Percentiles rank a stretch among this genome's conserved stretches.
These are phyloP conservation scores for Nomada flava DNA, from an alignment of 2,888 invertebrate species.

Conservation along the genomic window DNA sequence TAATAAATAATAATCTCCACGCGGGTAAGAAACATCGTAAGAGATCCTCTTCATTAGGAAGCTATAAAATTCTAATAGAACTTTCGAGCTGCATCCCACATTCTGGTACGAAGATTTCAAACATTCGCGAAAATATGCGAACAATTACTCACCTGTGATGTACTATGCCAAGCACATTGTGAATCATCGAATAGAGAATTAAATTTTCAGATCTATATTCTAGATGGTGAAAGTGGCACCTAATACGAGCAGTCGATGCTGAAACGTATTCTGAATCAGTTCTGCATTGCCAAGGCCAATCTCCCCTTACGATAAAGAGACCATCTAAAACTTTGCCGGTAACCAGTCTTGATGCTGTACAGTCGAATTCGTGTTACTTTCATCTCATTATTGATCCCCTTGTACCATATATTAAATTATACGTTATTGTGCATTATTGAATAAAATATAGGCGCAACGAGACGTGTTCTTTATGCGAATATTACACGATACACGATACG, in stretches of 20 bases:
- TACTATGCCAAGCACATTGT: too few relatives aligned
- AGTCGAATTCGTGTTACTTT: constrained; percentile 30
- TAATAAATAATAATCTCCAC: too few relatives aligned
- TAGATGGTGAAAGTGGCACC: constrained; percentile 81
- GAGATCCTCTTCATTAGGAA: too few relatives aligned
- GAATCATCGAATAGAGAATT: too few relatives aligned
- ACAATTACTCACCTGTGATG: too few relatives aligned
- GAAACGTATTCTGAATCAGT: constrained; percentile 69
- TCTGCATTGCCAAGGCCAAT: constrained; percentile 81
- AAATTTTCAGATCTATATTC: constrained; percentile 60
- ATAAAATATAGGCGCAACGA: constrained; percentile 1
- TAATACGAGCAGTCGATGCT: constrained; percentile 71
- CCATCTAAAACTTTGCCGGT: constrained; percentile 23
- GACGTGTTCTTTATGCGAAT: background rate
- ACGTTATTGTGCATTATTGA: constrained; percentile 7
- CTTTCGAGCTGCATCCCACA: too few relatives aligned
- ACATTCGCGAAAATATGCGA: too few relatives aligned
- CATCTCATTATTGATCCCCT: constrained; percentile 29
- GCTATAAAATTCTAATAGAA: too few relatives aligned
- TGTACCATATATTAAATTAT: background rate
- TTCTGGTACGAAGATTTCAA: too few relatives aligned
- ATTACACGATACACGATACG: background rate
- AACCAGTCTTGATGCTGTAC: constrained; percentile 19
- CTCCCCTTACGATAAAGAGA: constrained; percentile 33
- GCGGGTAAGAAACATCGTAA: too few relatives aligned